These are phyloP conservation scores for Pantherophis alleghaniensis DNA, from an alignment of 2,797 vertebrate species.

Conservation along the genomic window DNA sequence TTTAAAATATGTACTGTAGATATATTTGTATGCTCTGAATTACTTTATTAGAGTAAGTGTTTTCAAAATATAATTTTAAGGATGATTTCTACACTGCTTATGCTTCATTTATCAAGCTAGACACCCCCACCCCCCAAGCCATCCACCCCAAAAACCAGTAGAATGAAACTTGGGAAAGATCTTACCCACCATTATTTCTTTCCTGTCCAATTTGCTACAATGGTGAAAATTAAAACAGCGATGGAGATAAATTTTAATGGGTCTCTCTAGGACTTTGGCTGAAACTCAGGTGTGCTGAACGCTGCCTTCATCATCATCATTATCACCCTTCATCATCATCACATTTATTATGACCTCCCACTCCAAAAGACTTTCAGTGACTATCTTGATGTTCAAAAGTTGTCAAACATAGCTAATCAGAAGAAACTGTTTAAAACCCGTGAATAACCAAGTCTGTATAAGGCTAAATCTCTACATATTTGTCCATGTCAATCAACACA, in stretches of 20 bases:
- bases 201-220: not conserved
- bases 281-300: too few relatives aligned
- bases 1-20: not conserved
- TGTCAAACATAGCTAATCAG: not conserved
- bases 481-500: not conserved
- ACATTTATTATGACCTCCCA: not conserved
- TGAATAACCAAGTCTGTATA: not conserved
- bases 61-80: not conserved
- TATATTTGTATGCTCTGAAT: not conserved
- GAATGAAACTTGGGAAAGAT: not conserved
- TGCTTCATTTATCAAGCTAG: not conserved
- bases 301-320: too few relatives aligned
- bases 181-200: not conserved
- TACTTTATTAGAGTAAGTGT: not conserved
- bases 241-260: not conserved
- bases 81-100: not conserved
- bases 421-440: not conserved
- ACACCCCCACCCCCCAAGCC: not conserved
- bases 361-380: not conserved
- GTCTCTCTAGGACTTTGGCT: not conserved
- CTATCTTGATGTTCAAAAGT: not conserved
- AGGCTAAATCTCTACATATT: not conserved
- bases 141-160: not conserved
- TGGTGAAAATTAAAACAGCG: not conserved
- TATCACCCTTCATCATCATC: not conserved